Base-by-base conservation (phyloP, 2,888 invertebrate genomes). In the Drosophila helvetica region DNA sequence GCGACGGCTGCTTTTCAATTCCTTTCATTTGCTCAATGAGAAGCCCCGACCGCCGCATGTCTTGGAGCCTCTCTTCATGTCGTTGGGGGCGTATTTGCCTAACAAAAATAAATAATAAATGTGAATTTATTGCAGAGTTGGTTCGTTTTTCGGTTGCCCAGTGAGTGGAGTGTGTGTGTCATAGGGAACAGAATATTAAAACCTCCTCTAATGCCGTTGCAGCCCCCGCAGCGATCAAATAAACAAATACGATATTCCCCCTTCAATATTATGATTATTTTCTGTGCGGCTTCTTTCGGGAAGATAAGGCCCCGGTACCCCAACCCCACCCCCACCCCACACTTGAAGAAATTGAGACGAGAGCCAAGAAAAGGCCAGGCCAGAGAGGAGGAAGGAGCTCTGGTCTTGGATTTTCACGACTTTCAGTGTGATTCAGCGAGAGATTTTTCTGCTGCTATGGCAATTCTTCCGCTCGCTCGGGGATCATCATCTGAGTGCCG, bases 91-190 rank as follows among this genome's bases (percentile, higher is more conserved):
- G 87, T 85, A 79, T 88, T 82, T 80, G 83, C 80, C 74, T 76
- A 78, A 85, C 59, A 77, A 77, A 87, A 87, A 83, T 86, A 88
- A 86, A 86, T 86, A 86, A 86, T 86, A 86, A 87, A 86, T 81
- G 84, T 78, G 74, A 86, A 84, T 86, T 86, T 84, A 80, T 87
- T 79, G 79, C 81, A 78, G 81, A 70, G 80, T 70, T 82, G 62
- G 79, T 79, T 71, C 73, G 51, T 69, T 74, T 72, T 78, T 71
- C 38, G 46, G 45, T 46, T 22, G 71, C 52, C 60, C 43, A 22
- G 52, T 65, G 22, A 22, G 22, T 61, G 69, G 69, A 64, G 54
- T 74, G 67, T 61, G 47, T 67, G 43, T 69, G 56, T 74, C 62
- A 62, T 67, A 52, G 63, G 61, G 43, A 50, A 71, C 55, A 72